These are phyloP conservation scores for Ptychodera flava DNA, from an alignment of 35 echinoderm and acorn worm genomes.

Conservation along the genomic window DNA sequence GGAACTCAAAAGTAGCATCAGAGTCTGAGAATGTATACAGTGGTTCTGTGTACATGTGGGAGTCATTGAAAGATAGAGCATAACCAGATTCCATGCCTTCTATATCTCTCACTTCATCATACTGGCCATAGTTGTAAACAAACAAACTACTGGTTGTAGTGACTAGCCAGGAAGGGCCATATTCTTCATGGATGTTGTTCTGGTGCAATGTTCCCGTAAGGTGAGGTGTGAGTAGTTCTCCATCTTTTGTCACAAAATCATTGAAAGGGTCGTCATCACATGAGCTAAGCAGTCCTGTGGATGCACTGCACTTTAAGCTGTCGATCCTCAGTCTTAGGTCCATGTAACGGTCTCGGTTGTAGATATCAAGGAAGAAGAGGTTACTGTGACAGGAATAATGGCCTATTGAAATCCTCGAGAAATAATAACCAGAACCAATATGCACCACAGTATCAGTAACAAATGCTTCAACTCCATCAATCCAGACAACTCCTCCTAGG, in stretches of 20 bases:
- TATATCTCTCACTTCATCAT: constrained; percentile 44
- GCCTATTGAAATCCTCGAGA: constrained; percentile 33
- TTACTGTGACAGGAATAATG: constrained; percentile 38
- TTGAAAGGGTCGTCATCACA: constrained; percentile 54
- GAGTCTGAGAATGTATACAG: constrained; percentile 64
- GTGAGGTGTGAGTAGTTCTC: constrained; percentile 21
- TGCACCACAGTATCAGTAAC: background rate
- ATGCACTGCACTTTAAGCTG: constrained; percentile 9
- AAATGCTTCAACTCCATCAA: constrained; percentile 26
- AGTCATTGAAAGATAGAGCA: constrained; percentile 68
- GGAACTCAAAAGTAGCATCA: constrained; percentile 75
- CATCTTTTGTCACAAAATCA: constrained; percentile 51
- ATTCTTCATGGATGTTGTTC: constrained; percentile 39
- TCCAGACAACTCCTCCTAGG: constrained; percentile 37
- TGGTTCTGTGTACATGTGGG: constrained; percentile 18
- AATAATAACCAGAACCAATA: constrained; percentile 9
- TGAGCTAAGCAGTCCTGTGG: constrained; percentile 45
- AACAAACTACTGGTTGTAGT: constrained; percentile 29
- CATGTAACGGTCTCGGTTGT: constrained; percentile 53
- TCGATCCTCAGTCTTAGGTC: constrained; percentile 23
- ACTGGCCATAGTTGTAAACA: constrained; percentile 39
- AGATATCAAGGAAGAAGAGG: constrained; percentile 28
- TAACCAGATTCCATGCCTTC: constrained; percentile 52
- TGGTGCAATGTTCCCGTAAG: constrained; percentile 36
- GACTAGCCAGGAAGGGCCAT: constrained; percentile 38